Percentiles rank a stretch among this genome's conserved stretches.
These are phyloP conservation scores for Cepaea hortensis DNA, from an alignment of 2,888 invertebrate species.

Conservation along the genomic window DNA sequence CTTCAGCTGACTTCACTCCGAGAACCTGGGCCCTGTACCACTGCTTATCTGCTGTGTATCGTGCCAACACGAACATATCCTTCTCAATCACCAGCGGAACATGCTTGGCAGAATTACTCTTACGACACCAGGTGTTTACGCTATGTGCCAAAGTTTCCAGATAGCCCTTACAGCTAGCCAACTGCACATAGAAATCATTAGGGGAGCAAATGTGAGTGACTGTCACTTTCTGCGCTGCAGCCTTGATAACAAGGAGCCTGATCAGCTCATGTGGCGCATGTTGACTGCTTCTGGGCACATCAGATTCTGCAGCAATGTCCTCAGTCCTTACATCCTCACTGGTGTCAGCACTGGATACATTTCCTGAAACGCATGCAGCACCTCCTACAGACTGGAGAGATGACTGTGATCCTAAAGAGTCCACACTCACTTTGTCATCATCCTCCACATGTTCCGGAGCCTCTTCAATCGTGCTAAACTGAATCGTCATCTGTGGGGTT, in stretches of 20 bases:
- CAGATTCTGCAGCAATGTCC: not conserved
- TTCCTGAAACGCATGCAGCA: not conserved
- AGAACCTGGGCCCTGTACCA: conserved; percentile 86
- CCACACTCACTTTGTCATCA: conserved; percentile 53
- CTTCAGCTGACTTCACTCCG: conserved; percentile 71
- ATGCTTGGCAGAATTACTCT: conserved; percentile 54
- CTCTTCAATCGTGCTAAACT: conserved; percentile 56
- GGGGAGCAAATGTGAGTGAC: conserved; percentile 82
- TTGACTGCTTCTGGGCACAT: not conserved
- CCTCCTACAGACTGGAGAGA: conserved; percentile 45
- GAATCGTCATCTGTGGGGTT: conserved; percentile 36
- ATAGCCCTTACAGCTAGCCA: conserved; percentile 58
- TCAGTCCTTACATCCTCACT: conserved; percentile 62
- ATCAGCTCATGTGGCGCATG: not conserved
- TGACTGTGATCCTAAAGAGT: conserved; percentile 35
- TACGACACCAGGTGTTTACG: conserved; percentile 65
- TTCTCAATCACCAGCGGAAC: conserved; percentile 55
- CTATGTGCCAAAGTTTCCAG: conserved; percentile 59
- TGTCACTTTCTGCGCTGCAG: conserved; percentile 77
- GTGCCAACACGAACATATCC: conserved; percentile 78
- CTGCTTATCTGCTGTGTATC: conserved; percentile 81
- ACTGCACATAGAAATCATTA: conserved; percentile 81
- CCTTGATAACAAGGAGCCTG: conserved; percentile 31
- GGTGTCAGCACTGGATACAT: conserved; percentile 51
- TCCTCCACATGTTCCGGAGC: conserved; percentile 59